Percentiles rank a stretch among this genome's conserved stretches.
Evolutionary conservation across 2,888 invertebrate species (phyloP).

Genomic region (Tillus elongatus): DNA sequence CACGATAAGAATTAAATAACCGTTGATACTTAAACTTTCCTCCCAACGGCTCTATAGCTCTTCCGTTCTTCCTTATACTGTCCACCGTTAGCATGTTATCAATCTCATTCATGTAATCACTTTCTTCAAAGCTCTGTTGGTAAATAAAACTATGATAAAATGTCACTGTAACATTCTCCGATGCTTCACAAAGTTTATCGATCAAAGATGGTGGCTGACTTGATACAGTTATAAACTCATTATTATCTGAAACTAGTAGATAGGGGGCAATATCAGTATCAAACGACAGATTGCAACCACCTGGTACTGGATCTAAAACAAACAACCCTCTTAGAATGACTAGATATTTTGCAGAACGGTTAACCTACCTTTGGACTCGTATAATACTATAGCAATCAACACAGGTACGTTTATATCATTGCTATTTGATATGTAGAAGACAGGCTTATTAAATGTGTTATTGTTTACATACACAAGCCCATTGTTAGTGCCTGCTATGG

Average conservation of each 20-base stretch:
- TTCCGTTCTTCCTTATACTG: slow-evolving; percentile 46
- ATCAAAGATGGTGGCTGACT: slow-evolving; percentile 45
- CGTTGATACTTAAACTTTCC: slow-evolving; percentile 31
- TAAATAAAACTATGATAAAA: slow-evolving; percentile 56
- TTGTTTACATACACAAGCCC: slow-evolving; percentile 43
- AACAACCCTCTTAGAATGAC: too few relatives aligned
- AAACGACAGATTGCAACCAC: slow-evolving; percentile 69
- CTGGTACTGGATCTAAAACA: slow-evolving; percentile 63
- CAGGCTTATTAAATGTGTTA: too few relatives aligned
- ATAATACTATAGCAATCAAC: slow-evolving; percentile 11
- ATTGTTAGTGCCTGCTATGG: slow-evolving; percentile 51
- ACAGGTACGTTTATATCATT: too few relatives aligned
- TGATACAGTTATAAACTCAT: slow-evolving; percentile 46
- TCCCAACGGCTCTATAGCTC: slow-evolving; percentile 39
- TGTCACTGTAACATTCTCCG: slow-evolving; percentile 43
- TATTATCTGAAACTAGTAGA: slow-evolving; percentile 40
- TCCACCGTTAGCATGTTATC: slow-evolving; percentile 52
- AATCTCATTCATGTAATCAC: slow-evolving; percentile 53
- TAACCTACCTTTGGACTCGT: neutral
- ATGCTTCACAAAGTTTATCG: slow-evolving; percentile 35
- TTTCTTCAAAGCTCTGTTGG: slow-evolving; percentile 46
- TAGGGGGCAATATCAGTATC: slow-evolving; percentile 51
- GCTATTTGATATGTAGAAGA: too few relatives aligned
- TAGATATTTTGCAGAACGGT: too few relatives aligned
- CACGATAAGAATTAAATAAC: slow-evolving; percentile 51